These are phyloP conservation scores for Cololabis saira DNA, from an alignment of 2,113 vertebrate species.

Conservation along the genomic window DNA sequence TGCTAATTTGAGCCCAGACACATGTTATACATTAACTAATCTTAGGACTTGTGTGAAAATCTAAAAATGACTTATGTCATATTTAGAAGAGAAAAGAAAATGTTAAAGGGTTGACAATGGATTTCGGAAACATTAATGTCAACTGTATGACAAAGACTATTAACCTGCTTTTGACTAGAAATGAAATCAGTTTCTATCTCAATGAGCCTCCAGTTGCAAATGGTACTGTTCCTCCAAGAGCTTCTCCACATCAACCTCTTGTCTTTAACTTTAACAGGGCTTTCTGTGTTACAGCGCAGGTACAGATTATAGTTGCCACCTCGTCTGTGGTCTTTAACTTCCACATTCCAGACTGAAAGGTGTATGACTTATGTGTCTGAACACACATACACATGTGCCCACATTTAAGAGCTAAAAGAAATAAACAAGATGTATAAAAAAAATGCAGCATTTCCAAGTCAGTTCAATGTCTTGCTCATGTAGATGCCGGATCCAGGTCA, in stretches of 20 bases:
- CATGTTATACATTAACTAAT: no score
- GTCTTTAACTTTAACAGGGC: conserved; percentile 51
- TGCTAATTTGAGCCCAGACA: no score
- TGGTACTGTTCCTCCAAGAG: conserved; percentile 16
- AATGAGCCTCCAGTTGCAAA: conserved; percentile 17
- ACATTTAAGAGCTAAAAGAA: conserved; percentile 12
- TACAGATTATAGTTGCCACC: conserved; percentile 59
- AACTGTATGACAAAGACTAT: no score
- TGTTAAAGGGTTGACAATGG: no score
- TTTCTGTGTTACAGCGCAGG: conserved; percentile 52
- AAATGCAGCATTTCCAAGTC: conserved; percentile 23
- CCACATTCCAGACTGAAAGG: conserved; percentile 48
- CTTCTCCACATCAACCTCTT: conserved; percentile 29
- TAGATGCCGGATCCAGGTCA: background rate
- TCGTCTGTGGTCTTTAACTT: conserved; percentile 52
- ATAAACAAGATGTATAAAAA: conserved; percentile 11
- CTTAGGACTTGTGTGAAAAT: no score
- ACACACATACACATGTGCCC: conserved; percentile 32
- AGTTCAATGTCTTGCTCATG: conserved; percentile 12
- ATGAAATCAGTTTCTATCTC: background rate
- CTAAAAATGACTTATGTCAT: no score
- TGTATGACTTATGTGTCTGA: conserved; percentile 30
- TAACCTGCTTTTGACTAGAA: background rate
- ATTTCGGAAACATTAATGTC: no score
- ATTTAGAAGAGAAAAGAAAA: no score